Conservation (phyloP, 2,113 vertebrate genomes). For the Aix galericulata region DNA sequence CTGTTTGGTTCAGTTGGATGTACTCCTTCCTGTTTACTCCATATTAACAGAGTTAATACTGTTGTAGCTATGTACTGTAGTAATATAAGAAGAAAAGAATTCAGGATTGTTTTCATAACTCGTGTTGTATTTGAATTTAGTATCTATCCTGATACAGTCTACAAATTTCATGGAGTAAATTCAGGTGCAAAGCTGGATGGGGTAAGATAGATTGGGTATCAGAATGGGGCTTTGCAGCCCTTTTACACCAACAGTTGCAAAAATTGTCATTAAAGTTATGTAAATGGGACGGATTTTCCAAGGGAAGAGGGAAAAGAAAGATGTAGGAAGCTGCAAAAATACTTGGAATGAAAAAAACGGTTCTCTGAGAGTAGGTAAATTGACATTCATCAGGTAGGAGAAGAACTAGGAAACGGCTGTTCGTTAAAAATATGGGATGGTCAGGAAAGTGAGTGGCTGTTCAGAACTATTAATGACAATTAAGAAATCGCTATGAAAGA, state of each 20-base stretch:
- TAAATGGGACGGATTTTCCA: neutral
- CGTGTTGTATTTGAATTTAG: neutral
- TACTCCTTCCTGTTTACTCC: neutral
- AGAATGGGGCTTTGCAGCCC: neutral
- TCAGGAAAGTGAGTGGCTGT: neutral
- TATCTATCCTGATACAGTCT: neutral
- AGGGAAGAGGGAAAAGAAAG: neutral
- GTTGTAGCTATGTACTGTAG: neutral
- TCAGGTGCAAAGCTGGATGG: neutral
- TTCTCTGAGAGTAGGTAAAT: neutral
- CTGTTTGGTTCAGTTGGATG: neutral
- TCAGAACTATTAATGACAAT: neutral
- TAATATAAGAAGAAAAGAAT: neutral
- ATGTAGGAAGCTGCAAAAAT: neutral
- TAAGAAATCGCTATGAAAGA: neutral
- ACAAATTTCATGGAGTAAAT: neutral
- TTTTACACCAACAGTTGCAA: neutral
- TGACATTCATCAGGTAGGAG: neutral
- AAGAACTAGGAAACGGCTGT: neutral
- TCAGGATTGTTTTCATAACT: neutral
- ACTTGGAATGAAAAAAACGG: neutral
- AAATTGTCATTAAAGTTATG: neutral
- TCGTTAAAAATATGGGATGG: neutral
- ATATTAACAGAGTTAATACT: neutral
- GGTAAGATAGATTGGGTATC: neutral